phyloP scores from a whole-genome alignment of 2,797 vertebrate genomes.

The Artibeus jamaicensis region DNA sequence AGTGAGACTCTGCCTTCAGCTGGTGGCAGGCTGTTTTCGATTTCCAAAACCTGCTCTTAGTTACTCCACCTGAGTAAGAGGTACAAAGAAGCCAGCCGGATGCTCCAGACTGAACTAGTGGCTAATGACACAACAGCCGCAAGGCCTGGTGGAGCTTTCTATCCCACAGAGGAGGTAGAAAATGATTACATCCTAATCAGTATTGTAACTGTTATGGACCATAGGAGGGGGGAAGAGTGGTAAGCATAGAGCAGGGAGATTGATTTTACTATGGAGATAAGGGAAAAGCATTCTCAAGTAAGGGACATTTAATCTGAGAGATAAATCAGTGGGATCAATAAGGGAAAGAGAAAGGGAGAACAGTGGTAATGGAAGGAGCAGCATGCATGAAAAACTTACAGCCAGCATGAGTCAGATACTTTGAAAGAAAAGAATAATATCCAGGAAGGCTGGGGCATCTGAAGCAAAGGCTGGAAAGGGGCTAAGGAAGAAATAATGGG shows the following conservation, averaged over 20 bases:
- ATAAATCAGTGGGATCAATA: neutral
- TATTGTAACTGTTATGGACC: neutral
- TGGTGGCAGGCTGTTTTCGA: neutral
- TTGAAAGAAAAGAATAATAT: neutral
- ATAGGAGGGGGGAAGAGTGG: neutral
- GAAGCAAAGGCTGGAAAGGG: neutral
- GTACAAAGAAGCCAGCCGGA: neutral
- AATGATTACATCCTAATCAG: neutral
- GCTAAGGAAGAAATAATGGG: neutral
- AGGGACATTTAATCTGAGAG: neutral
- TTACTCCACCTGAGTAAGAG: neutral
- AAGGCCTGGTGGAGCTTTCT: neutral
- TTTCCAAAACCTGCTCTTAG: neutral
- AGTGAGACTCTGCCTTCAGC: neutral
- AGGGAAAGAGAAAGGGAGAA: neutral
- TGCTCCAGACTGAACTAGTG: neutral
- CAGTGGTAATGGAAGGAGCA: neutral
- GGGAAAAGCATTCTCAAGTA: neutral
- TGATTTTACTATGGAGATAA: neutral
- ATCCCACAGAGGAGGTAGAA: neutral
- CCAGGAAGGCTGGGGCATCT: neutral
- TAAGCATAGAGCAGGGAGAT: neutral
- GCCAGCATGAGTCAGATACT: neutral
- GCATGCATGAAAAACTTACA: neutral
- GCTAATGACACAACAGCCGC: accelerated